A percentile compares a stretch with the other conserved stretches of the same genome.
These are phyloP conservation scores for Meloidogyne chitwoodi DNA, from an alignment of 1,140 invertebrate species.

Conservation along the genomic window DNA sequence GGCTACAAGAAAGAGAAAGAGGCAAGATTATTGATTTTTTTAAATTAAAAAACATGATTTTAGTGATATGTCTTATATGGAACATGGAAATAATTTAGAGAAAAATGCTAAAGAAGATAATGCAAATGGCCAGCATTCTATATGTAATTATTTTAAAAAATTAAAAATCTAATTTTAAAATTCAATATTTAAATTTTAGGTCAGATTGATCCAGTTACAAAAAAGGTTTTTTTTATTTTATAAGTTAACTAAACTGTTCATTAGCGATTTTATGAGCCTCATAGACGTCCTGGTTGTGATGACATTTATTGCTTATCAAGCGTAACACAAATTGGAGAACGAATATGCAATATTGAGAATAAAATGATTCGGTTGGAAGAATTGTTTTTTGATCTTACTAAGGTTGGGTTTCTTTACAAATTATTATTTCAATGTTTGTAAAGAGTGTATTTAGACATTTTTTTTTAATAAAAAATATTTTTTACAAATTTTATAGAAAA, in stretches of 20 bases:
- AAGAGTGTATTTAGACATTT: background rate
- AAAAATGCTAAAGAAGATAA: background rate
- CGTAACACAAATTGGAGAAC: conserved; percentile 18
- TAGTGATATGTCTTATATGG: no score
- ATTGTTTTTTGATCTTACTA: background rate
- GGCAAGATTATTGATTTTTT: no score
- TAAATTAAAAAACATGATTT: no score
- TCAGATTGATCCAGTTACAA: background rate
- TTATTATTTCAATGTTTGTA: background rate
- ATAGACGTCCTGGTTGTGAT: background rate
- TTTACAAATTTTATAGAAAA: background rate
- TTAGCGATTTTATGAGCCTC: conserved; percentile 20
- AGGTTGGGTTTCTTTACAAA: background rate
- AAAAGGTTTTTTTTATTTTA: background rate
- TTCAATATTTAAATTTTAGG: background rate
- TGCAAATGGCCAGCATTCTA: background rate
- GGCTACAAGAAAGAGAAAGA: background rate
- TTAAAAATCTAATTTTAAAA: no score
- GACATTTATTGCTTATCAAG: conserved; percentile 15
- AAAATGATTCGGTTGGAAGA: conserved; percentile 9
- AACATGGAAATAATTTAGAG: background rate
- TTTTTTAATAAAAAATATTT: background rate
- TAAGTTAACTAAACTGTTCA: background rate
- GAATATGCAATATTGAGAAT: conserved; percentile 12
- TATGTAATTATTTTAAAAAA: background rate